A percentile compares a stretch with the other conserved stretches of the same genome.
phyloP scores from a whole-genome alignment of 2,797 vertebrate genomes.

The Schizopygopsis pylzovi region DNA sequence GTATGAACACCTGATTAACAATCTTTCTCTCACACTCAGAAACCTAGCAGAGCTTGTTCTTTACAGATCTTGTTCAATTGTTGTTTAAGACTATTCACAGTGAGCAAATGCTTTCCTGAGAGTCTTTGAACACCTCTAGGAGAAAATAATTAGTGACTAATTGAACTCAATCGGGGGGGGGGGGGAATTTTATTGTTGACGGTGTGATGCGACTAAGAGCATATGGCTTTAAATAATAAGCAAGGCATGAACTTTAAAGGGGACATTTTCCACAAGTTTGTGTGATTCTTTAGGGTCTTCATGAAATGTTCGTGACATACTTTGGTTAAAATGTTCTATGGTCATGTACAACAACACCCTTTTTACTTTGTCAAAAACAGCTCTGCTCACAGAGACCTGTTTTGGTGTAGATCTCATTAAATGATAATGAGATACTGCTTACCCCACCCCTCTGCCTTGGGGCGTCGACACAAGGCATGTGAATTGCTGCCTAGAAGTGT shows the following conservation, averaged over 20 bases:
- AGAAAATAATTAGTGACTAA: background rate
- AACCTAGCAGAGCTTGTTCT: background rate
- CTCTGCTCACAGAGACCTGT: no score
- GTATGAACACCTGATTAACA: constrained; percentile 68
- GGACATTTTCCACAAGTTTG: background rate
- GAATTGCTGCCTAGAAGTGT: no score
- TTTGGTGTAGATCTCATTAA: no score
- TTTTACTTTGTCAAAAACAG: no score
- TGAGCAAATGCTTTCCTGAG: background rate
- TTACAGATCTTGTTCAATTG: background rate
- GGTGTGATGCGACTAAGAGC: background rate
- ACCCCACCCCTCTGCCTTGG: no score
- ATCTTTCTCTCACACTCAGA: background rate
- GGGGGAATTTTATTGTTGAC: background rate
- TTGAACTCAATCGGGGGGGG: background rate
- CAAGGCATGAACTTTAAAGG: background rate
- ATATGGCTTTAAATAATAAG: background rate
- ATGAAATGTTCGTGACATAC: background rate
- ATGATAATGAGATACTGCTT: no score
- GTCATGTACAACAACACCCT: no score
- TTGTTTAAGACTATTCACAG: background rate
- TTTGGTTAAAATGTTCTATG: no score
- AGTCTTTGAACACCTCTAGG: background rate
- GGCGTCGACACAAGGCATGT: no score
- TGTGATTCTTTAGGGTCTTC: background rate